These are phyloP conservation scores for Balaenoptera acutorostrata DNA, from an alignment of 2,113 vertebrate species.

Conservation along the genomic window DNA sequence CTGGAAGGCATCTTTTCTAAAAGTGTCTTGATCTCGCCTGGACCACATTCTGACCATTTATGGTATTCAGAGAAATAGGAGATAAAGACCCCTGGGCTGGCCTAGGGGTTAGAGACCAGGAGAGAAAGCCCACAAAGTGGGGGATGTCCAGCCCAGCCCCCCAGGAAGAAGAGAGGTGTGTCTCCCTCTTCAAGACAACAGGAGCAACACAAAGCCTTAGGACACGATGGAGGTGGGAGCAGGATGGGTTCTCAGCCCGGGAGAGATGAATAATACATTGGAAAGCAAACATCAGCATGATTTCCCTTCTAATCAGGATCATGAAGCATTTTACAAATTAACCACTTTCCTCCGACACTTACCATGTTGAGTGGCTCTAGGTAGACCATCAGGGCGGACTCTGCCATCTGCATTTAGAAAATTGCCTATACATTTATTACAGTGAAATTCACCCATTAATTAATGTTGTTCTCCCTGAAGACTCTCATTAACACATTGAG, in stretches of 20 bases:
- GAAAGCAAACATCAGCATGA: slow-evolving; percentile 71
- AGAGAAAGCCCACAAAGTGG: neutral
- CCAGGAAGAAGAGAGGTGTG: neutral
- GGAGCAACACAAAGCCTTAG: neutral
- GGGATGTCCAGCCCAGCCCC: neutral
- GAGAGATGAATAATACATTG: slow-evolving; percentile 74
- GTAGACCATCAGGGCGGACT: slow-evolving; percentile 88
- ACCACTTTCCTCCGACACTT: slow-evolving; percentile 95
- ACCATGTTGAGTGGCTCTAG: slow-evolving; percentile 89
- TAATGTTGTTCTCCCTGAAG: slow-evolving; percentile 89
- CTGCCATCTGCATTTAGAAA: slow-evolving; percentile 95
- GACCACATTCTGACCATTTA: neutral
- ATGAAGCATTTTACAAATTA: slow-evolving; percentile 92
- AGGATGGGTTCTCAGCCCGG: neutral
- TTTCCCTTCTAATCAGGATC: slow-evolving; percentile 83
- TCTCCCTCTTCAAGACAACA: neutral
- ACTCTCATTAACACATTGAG: slow-evolving; percentile 88
- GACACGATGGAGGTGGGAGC: neutral
- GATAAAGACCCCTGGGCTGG: accelerated
- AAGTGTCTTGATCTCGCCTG: neutral
- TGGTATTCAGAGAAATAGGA: neutral
- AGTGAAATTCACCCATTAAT: slow-evolving; percentile 97
- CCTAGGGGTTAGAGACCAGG: neutral
- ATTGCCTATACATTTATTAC: slow-evolving; percentile 95
- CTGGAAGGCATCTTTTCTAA: neutral